Base-by-base conservation (phyloP, 1,140 invertebrate species). In the Oryctes rhinoceros region DNA sequence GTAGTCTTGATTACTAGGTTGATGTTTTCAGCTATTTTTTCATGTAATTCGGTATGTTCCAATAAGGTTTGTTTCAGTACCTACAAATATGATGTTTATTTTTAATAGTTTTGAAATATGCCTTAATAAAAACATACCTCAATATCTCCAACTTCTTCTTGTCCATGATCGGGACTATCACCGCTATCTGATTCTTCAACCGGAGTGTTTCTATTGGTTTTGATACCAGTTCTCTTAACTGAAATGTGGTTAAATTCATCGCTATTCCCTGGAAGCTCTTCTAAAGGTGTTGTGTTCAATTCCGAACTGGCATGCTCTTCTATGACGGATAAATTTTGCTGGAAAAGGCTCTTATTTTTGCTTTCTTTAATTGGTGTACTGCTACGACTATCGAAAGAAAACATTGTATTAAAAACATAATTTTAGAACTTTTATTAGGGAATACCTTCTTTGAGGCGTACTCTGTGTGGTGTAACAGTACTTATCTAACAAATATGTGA, bases 11-110 rank as follows among this genome's bases (percentile, higher is more conserved):
- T 67, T 2, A 79, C 80, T 10, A 77, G 81, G 76, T 85, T 85
- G 13, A 85, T 85, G 39, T 82, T 85, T 47, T 83, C 77, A 15
- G 83, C 85, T 20, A 85, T 75, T 79, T 85, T 85, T 48, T 83
- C 80, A 79, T 83, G 81, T 30, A 85, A 82, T 78, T 83, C 81
- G 7, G 47, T 82, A 62, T 83, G 82, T 67, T 84, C 81, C 44
- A 85, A 67, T 9, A 85, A 78, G 4, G 81, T 82, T 44, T 81
- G 78, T 37, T 82, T 78, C 30, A 85, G 62, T 65, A 83, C 81
- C 82, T 85, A 78, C 3, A 78, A 71, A 71, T 71, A 5, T 30
- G 1, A 35, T 6, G 4, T 0, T 1, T 30, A 30, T 71, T 30
- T 30, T 4, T 4, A 24, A 2, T 71, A 71, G 65, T 13, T 71